phyloP scores from a whole-genome alignment of 1,140 invertebrate genomes.

The Nomia melanderi region DNA sequence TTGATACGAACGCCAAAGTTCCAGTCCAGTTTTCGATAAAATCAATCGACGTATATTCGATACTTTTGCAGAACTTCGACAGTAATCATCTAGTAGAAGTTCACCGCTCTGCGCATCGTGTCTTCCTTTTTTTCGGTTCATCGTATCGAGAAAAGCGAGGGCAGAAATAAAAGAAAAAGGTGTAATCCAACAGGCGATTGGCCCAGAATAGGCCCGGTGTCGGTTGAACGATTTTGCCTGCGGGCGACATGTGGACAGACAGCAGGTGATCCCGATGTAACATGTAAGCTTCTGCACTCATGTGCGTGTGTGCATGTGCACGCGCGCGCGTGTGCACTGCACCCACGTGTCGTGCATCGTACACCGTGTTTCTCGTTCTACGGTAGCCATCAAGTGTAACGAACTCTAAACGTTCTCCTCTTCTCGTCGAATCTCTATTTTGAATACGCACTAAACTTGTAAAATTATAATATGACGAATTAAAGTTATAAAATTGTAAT shows the following conservation, averaged over 20 bases:
- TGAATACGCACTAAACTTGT: too few species aligned
- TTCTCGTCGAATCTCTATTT: too few species aligned
- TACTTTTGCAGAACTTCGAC: constrained; percentile 4
- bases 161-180: constrained; percentile 18
- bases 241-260: constrained; percentile 68
- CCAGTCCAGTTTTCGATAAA: too few species aligned
- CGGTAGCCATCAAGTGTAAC: constrained; percentile 41
- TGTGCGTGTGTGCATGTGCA: constrained; percentile 26
- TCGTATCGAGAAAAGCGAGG: constrained; percentile 31
- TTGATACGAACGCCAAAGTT: too few species aligned
- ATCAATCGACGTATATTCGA: too few species aligned
- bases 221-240: constrained; percentile 65
- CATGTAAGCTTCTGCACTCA: constrained; percentile 7
- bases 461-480: too few species aligned
- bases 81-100: neutral
- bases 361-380: constrained; percentile 40
- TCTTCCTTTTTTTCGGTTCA: constrained; percentile 19
- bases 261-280: constrained; percentile 70
- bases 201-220: constrained; percentile 64
- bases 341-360: constrained; percentile 68
- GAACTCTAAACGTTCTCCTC: constrained; percentile 19
- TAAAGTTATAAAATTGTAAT: too few species aligned
- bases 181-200: constrained; percentile 48
- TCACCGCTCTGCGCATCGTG: neutral
- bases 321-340: constrained; percentile 54